Conservation (phyloP, 2,888 invertebrate species). For the Hemicrepidius hirtus region DNA sequence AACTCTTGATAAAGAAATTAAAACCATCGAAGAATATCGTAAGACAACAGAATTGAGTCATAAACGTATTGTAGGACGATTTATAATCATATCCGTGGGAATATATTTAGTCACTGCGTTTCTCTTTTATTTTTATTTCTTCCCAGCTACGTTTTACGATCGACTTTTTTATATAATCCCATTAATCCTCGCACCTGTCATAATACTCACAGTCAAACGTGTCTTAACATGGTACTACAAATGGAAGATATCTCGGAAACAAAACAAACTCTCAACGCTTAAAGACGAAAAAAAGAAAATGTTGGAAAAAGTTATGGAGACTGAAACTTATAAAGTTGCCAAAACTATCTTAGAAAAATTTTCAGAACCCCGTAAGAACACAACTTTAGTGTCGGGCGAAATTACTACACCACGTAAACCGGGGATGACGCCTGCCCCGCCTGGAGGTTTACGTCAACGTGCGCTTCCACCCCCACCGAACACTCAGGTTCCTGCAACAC, state of each 20-base stretch:
- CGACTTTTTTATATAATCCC: slow-evolving; percentile 86
- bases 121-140: slow-evolving; percentile 77
- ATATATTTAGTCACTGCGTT: slow-evolving; percentile 82
- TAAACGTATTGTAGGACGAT: slow-evolving; percentile 86
- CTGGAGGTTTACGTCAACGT: slow-evolving; percentile 42
- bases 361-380: slow-evolving; percentile 76
- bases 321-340: slow-evolving; percentile 96
- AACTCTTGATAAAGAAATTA: slow-evolving; percentile 86
- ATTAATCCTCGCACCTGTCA: slow-evolving; percentile 84
- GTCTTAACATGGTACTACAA: slow-evolving; percentile 92
- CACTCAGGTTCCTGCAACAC: slow-evolving; percentile 13
- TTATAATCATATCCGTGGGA: slow-evolving; percentile 82
- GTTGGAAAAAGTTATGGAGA: slow-evolving; percentile 97
- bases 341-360: slow-evolving; percentile 92
- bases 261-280: slow-evolving; percentile 81
- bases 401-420: slow-evolving; percentile 37
- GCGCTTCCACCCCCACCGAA: slow-evolving; percentile 21
- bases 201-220: slow-evolving; percentile 86
- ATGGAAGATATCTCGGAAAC: slow-evolving; percentile 86
- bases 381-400: background rate
- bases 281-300: slow-evolving; percentile 90
- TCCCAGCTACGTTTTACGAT: slow-evolving; percentile 84
- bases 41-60: slow-evolving; percentile 87
- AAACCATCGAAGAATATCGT: slow-evolving; percentile 86
- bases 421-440: slow-evolving; percentile 16